Evolutionary conservation across 2,113 vertebrate species (phyloP).

Genomic region (Mobula hypostoma): DNA sequence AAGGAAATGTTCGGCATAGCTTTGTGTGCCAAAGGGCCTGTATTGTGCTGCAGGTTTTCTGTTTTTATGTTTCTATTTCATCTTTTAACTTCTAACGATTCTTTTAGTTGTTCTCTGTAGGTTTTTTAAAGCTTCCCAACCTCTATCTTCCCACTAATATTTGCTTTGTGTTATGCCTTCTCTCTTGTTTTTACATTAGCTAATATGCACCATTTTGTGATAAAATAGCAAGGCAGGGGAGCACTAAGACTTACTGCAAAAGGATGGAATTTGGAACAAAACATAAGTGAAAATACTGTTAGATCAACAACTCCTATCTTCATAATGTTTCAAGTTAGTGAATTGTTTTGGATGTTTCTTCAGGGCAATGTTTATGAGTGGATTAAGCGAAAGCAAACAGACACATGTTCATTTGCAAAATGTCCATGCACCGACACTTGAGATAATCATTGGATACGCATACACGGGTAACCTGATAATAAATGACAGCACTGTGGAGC

Average conservation of each 20-base stretch:
- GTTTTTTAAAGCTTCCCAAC: too few species aligned
- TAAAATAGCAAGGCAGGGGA: conserved; percentile 34
- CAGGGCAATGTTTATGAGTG: conserved; percentile 98
- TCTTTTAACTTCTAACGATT: too few species aligned
- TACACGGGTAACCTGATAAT: conserved; percentile 94
- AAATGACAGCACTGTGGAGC: conserved; percentile 87
- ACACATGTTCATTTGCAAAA: conserved; percentile 88
- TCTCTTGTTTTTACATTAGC: neutral
- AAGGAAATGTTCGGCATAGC: too few species aligned
- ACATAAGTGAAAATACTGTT: neutral
- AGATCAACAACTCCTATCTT: neutral
- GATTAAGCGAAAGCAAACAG: conserved; percentile 95
- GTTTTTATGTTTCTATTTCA: too few species aligned
- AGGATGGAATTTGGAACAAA: too few species aligned
- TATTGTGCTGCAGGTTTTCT: too few species aligned
- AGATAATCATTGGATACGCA: conserved; percentile 89
- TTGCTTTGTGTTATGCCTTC: too few species aligned
- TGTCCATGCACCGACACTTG: conserved; percentile 84
- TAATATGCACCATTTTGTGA: conserved; percentile 34
- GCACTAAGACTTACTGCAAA: neutral
- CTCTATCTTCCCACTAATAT: too few species aligned
- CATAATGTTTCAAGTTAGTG: neutral
- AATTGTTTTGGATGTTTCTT: conserved; percentile 17
- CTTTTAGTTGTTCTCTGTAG: too few species aligned
- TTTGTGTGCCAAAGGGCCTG: too few species aligned